Evolutionary conservation across 2,113 vertebrate genomes (phyloP).

Genomic region (Cairina moschata): DNA sequence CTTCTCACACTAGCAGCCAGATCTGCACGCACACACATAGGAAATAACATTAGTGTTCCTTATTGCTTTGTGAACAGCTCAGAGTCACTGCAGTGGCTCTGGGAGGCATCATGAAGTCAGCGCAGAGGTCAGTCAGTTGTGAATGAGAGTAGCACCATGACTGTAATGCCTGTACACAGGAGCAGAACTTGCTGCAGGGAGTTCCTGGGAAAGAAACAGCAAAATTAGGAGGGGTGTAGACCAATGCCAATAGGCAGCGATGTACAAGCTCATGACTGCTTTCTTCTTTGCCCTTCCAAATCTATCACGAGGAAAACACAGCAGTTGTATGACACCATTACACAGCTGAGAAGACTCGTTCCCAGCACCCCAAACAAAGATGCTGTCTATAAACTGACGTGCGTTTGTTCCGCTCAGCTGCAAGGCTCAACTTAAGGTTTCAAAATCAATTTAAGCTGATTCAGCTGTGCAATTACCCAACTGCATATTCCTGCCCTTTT

Average conservation of each 20-base stretch:
- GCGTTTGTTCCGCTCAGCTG: neutral
- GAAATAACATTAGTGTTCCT: constrained; percentile 62
- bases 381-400: neutral
- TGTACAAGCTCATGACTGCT: neutral
- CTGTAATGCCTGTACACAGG: constrained; percentile 86
- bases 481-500: neutral
- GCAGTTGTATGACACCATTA: neutral
- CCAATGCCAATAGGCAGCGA: neutral
- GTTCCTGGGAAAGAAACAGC: constrained; percentile 76
- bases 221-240: neutral
- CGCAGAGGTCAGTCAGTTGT: constrained; percentile 78
- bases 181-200: constrained; percentile 90
- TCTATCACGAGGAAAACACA: neutral
- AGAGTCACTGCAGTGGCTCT: constrained; percentile 51
- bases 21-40: constrained; percentile 9
- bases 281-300: neutral
- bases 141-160: constrained; percentile 89
- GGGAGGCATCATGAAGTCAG: constrained; percentile 40
- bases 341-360: neutral
- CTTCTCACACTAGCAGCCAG: constrained; percentile 57
- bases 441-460: neutral
- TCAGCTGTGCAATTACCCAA: neutral
- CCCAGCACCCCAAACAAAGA: neutral
- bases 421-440: neutral
- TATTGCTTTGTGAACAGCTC: constrained; percentile 71